A percentile compares a stretch with the other conserved stretches of the same genome.
These are phyloP conservation scores for Solea senegalensis DNA, from an alignment of 2,113 vertebrate genomes.

Conservation along the genomic window DNA sequence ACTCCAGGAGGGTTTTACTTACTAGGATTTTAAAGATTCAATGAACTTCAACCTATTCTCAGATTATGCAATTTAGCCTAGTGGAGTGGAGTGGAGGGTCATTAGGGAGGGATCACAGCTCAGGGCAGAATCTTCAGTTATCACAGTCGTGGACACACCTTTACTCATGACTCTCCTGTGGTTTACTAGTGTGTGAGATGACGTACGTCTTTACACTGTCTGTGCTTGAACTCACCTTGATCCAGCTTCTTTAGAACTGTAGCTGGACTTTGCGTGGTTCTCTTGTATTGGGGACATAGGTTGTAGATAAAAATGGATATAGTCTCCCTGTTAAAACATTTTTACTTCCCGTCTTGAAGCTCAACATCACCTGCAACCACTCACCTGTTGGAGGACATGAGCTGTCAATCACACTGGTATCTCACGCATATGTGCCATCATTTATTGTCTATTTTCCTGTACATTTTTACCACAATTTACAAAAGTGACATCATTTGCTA, in stretches of 20 bases:
- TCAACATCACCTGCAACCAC: no score
- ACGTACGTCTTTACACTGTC: constrained; percentile 50
- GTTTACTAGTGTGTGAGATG: constrained; percentile 21
- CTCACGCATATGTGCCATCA: no score
- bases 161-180: constrained; percentile 9
- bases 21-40: constrained; percentile 34
- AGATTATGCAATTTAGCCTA: constrained; percentile 32
- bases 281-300: neutral
- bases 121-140: constrained; percentile 11
- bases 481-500: no score
- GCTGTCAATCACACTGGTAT: no score
- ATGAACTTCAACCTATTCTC: constrained; percentile 9
- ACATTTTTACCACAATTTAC: no score
- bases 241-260: constrained; percentile 12
- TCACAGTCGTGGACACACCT: no score
- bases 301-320: no score
- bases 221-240: constrained; percentile 47
- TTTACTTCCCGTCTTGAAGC: no score
- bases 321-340: no score
- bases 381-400: no score
- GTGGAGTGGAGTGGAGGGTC: neutral
- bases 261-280: constrained; percentile 34
- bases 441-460: no score
- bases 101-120: constrained; percentile 21
- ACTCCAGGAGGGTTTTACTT: constrained; percentile 22